Base-by-base conservation (phyloP, 2,113 vertebrate genomes). In the Ancistrus triradiatus region DNA sequence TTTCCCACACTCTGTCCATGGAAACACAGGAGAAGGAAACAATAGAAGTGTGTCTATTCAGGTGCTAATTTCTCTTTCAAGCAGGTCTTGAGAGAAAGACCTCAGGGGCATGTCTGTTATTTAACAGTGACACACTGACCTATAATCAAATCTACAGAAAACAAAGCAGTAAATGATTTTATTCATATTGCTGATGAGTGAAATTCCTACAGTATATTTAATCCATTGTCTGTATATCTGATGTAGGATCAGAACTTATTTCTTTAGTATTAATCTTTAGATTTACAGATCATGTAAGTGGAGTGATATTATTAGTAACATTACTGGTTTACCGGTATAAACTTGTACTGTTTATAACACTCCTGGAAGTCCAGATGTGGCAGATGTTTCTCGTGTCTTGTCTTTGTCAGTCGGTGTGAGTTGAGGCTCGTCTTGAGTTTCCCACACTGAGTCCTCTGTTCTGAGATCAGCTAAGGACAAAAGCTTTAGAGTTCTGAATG, bases 391-490 rank as follows among this genome's bases (percentile, higher is more conserved):
- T 51, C 1, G 1, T 40, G 15, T 50, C 15, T 44, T 75, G 68
- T 28, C 47, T 49, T 57, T 72, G 53, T 24, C 46, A 14, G 42
- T 74, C 53, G 35, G 31, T 77, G 67, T 80, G 74, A 56, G 69
- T 64, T 72, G 25, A 37, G 53, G 66, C 52, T 64, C n/a, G 0
- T 55, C 38, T 63, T 43, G 56, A 48, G 60, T 80, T n/a, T 82
- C 71, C 69, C 69, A 76, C 72, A 77, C 68, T 65, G 50, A 60
- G 24, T 70, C 24, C 46, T 64, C 60, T 57, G 63, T 73, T 25
- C 14, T 78, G 58, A 52, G 60, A 57, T 75, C 63, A 70, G 22
- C 66, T 61, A n/a, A 48, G 24, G 1, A 74, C 69, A 75, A 81
- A 79, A 63, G 72, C 6, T 47, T 58, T 14, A 27, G 50, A 56